These are phyloP conservation scores for Palaemon carinicauda DNA, from an alignment of 1,140 invertebrate species.

Conservation along the genomic window DNA sequence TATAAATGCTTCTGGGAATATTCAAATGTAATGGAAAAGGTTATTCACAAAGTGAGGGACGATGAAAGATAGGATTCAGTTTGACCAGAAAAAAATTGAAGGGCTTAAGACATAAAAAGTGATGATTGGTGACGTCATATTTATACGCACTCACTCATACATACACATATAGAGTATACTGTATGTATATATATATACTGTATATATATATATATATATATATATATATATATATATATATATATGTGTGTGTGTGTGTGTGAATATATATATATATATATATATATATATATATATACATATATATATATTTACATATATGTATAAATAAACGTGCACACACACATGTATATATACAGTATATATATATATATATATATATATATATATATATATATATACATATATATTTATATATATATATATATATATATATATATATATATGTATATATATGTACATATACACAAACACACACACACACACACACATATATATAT, in stretches of 20 bases:
- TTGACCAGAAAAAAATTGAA: too few relatives aligned
- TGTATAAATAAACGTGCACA: neutral
- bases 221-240: constrained; percentile 14
- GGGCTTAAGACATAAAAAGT: too few relatives aligned
- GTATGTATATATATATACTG: neutral
- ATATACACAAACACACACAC: neutral
- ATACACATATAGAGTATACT: neutral
- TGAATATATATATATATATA: neutral
- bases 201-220: neutral
- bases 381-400: constrained; percentile 3
- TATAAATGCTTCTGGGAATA: too few relatives aligned
- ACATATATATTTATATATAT: constrained; percentile 5
- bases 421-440: neutral
- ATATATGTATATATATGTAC: neutral
- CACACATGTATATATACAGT: neutral
- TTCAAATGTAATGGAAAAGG: too few relatives aligned
- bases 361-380: constrained; percentile 8
- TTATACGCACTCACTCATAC: neutral
- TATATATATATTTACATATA: neutral
- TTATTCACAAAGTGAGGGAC: too few relatives aligned
- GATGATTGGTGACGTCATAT: neutral
- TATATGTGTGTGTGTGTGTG: neutral
- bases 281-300: neutral
- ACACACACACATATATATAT: neutral
- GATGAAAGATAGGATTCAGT: too few relatives aligned